These are phyloP conservation scores for Machimus rusticus DNA, from an alignment of 2,888 invertebrate species.

Conservation along the genomic window DNA sequence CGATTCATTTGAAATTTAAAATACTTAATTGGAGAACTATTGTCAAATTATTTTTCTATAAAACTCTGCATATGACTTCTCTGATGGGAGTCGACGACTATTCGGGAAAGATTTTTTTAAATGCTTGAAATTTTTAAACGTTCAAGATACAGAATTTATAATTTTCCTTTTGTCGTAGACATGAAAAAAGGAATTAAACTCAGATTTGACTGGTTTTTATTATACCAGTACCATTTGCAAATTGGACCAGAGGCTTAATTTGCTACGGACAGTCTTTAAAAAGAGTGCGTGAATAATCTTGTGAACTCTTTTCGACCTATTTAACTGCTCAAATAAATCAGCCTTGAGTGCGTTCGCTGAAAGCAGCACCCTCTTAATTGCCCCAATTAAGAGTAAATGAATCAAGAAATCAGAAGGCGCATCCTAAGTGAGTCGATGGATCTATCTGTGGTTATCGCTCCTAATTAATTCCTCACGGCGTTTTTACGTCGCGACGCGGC, in stretches of 20 bases:
- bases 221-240: neutral
- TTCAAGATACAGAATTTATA: too few species aligned
- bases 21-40: too few species aligned
- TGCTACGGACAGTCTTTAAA: neutral
- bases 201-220: too few species aligned
- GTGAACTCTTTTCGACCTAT: neutral
- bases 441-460: conserved; percentile 9
- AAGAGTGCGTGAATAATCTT: neutral
- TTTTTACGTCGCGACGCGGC: neutral
- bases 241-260: neutral
- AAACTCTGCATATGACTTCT: too few species aligned
- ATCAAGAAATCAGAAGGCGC: conserved; percentile 20
- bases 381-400: conserved; percentile 15
- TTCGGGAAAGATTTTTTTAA: too few species aligned
- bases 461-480: conserved; percentile 23
- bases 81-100: too few species aligned
- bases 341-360: neutral
- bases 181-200: too few species aligned
- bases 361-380: neutral
- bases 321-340: neutral
- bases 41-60: too few species aligned
- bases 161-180: too few species aligned
- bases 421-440: neutral
- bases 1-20: too few species aligned
- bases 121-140: too few species aligned